Evolutionary conservation across 2,888 invertebrate genomes (phyloP).

Genomic region (Augiades crinisus): DNA sequence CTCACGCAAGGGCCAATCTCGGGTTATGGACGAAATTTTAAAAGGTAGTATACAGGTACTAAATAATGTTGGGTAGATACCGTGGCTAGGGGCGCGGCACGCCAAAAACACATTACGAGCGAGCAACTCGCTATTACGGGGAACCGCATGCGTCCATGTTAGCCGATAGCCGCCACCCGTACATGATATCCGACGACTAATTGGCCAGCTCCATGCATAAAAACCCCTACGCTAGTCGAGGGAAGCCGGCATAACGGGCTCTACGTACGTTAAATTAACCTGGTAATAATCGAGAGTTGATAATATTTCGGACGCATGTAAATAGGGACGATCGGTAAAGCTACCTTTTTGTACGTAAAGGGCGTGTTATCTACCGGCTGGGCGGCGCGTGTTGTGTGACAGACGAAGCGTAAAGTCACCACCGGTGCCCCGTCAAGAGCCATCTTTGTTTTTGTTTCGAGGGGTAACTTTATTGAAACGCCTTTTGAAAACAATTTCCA

Average conservation of each 20-base stretch:
- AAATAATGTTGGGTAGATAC: conserved; percentile 69
- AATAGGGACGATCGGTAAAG: conserved; percentile 54
- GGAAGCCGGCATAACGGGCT: conserved; percentile 52
- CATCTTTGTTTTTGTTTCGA: conserved; percentile 63
- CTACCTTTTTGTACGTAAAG: conserved; percentile 47
- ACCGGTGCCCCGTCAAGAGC: conserved; percentile 47
- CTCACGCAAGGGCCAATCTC: conserved; percentile 70
- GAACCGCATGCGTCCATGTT: conserved; percentile 68
- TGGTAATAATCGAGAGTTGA: conserved; percentile 37
- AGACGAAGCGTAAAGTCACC: conserved; percentile 62
- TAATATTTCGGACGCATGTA: conserved; percentile 47
- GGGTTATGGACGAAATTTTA: conserved; percentile 63
- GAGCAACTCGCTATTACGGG: conserved; percentile 71
- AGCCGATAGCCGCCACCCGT: conserved; percentile 66
- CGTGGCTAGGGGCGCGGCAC: conserved; percentile 67
- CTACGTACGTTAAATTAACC: conserved; percentile 26
- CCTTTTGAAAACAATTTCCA: conserved; percentile 23
- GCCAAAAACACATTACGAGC: conserved; percentile 75
- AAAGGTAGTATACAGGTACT: conserved; percentile 63
- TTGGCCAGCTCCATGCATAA: conserved; percentile 71
- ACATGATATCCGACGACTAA: conserved; percentile 70
- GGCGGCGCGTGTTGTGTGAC: conserved; percentile 66
- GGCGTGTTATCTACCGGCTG: conserved; percentile 62
- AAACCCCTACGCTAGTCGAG: conserved; percentile 60
- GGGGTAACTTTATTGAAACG: conserved; percentile 44